Evolutionary conservation across 1,140 invertebrate genomes (phyloP).

Genomic region (Papilio machaon): DNA sequence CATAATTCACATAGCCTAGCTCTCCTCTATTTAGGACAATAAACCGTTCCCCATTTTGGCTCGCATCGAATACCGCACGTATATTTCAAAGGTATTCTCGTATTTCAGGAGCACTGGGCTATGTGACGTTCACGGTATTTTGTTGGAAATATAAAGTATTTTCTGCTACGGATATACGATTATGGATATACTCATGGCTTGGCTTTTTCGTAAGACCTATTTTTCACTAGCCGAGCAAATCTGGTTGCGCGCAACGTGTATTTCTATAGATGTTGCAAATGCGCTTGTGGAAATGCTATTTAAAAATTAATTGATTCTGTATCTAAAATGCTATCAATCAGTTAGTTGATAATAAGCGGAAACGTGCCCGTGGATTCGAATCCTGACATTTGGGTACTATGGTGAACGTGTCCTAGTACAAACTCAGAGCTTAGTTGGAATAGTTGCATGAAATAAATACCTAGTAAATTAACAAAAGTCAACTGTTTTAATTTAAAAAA

Average conservation of each 20-base stretch:
- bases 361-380: no score
- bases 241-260: not conserved
- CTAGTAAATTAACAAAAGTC: no score
- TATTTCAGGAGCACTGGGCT: conserved; percentile 3
- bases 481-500: not conserved
- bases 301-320: not conserved
- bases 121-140: conserved; percentile 22
- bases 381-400: no score
- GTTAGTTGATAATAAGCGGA: not conserved
- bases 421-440: no score
- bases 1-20: conserved; percentile 13
- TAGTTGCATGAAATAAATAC: no score
- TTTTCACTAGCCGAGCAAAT: not conserved
- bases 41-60: conserved; percentile 20
- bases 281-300: not conserved
- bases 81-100: conserved; percentile 23
- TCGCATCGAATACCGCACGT: conserved; percentile 12
- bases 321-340: not conserved
- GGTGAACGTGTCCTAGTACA: no score
- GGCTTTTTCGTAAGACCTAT: not conserved
- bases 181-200: not conserved
- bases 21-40: conserved; percentile 23
- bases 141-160: conserved; percentile 19
- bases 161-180: not conserved
- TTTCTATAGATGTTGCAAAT: not conserved